Evolutionary conservation across 2,113 vertebrate genomes (phyloP), one percentile per base, ranked within the genome.

Genomic region (Proterorhinus semilunaris): DNA sequence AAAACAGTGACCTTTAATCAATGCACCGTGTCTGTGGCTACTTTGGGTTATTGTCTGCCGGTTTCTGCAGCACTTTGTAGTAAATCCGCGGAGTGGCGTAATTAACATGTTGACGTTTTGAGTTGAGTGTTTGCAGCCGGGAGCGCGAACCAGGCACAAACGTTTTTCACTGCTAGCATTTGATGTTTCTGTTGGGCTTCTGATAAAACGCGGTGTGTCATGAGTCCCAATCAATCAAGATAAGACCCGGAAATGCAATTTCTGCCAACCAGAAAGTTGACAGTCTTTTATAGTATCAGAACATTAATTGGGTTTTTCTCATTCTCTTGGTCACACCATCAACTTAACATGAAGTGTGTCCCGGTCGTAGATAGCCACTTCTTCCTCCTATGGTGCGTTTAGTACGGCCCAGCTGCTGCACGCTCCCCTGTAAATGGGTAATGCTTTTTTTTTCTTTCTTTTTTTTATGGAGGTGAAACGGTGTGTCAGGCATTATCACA

Each of bases 401-500:
- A 13, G 21, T 62, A 50, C 62, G 10, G 45, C 47, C 17, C 58
- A 73, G 3, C 47, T 51, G 58, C 15, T 0, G 55, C 63, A 65
- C 59, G 16, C 45, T 54, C 55, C 58, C 68, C 50, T 66, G 6
- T 62, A 49, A 83, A 78, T 66, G 63, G 80, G 51, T 66, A 72
- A 78, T 57, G 69, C 57, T 58, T 45, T 64, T 81, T 17, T 48
- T 17, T 48, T 74, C 66, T 68, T 58, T 45, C 66, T 81, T 17
- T 48, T 17, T 48, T 74, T 68, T 68, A 86, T 81, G 57, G 62
- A 72, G 74, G 71, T 78, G 70, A 86, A 83, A 74, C 72, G 68
- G 61, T 77, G 45, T 78, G 81, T 80, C 69, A 75, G 64, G 77
- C 61, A 79, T 82, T 85, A 86, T 83, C 83, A 81, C 69, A 74